Percentiles rank a stretch among this genome's conserved stretches.
Evolutionary conservation across 1,140 invertebrate species (phyloP).

Genomic region (Condylostylus longicornis): DNA sequence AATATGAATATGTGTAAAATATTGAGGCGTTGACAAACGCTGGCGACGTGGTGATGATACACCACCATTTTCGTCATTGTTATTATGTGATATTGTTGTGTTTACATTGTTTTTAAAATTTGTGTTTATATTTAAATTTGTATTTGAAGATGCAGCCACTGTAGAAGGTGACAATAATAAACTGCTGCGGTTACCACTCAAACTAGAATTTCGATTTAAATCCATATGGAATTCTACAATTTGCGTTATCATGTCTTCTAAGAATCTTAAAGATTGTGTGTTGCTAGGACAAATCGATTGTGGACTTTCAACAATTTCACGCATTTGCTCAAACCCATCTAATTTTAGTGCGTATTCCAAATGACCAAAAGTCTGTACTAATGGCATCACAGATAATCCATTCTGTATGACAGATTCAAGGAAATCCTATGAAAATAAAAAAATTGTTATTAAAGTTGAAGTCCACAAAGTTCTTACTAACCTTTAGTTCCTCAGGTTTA

Average conservation of each 20-base stretch:
- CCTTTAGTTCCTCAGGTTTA: conserved; percentile 30
- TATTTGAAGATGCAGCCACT: too few relatives aligned
- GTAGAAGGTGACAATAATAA: neutral
- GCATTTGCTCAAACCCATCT: conserved; percentile 52
- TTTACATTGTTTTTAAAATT: neutral
- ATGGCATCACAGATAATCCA: conserved; percentile 69
- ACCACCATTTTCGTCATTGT: neutral
- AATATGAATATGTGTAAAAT: conserved; percentile 58
- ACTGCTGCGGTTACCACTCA: conserved; percentile 1
- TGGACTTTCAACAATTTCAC: conserved; percentile 62
- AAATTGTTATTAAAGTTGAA: neutral
- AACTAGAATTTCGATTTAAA: conserved; percentile 3
- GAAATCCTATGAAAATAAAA: conserved; percentile 16
- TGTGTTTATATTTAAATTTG: neutral
- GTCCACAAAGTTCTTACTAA: conserved; percentile 3
- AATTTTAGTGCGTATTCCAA: conserved; percentile 81
- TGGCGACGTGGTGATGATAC: conserved; percentile 18
- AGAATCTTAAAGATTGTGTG: conserved; percentile 50
- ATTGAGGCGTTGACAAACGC: too few relatives aligned
- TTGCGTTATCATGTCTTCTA: conserved; percentile 72
- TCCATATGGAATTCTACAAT: conserved; percentile 35
- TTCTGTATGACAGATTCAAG: conserved; percentile 34
- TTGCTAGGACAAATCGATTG: conserved; percentile 72
- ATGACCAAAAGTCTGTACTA: conserved; percentile 93
- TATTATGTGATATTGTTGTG: neutral